These are phyloP conservation scores for Nephrotoma flavescens DNA, from an alignment of 2,888 invertebrate species.

Conservation along the genomic window DNA sequence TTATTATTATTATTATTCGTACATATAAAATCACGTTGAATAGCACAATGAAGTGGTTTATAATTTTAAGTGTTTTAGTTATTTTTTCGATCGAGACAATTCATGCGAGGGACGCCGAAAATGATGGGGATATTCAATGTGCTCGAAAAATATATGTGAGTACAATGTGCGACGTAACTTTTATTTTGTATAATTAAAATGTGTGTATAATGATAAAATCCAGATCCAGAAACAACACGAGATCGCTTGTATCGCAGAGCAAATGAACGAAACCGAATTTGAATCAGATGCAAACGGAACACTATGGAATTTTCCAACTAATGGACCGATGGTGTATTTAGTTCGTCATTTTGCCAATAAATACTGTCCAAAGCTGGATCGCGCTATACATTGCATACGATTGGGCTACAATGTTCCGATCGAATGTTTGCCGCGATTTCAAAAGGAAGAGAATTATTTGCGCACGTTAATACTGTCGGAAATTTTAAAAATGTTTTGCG, in stretches of 20 bases:
- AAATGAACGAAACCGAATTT: background rate
- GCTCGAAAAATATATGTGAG: too few relatives aligned
- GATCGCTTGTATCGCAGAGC: background rate
- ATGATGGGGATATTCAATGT: background rate
- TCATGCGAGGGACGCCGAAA: background rate
- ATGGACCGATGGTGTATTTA: background rate
- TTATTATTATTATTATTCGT: background rate
- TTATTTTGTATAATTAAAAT: too few relatives aligned
- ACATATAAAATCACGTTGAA: background rate
- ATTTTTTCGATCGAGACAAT: background rate
- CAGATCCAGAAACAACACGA: background rate
- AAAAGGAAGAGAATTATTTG: background rate
- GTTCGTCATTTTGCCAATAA: background rate
- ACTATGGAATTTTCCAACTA: background rate
- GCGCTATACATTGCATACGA: background rate
- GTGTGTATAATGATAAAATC: background rate
- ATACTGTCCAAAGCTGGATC: background rate
- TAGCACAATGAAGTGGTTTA: background rate
- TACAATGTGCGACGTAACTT: too few relatives aligned
- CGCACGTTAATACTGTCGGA: background rate
- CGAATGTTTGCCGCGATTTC: background rate
- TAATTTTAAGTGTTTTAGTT: background rate
- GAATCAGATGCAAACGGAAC: background rate
- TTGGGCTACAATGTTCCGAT: background rate
- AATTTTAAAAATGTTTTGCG: background rate